Evolutionary conservation across 2,113 vertebrate genomes (phyloP), one percentile per base, ranked within the genome.

Genomic region (Ictalurus furcatus): DNA sequence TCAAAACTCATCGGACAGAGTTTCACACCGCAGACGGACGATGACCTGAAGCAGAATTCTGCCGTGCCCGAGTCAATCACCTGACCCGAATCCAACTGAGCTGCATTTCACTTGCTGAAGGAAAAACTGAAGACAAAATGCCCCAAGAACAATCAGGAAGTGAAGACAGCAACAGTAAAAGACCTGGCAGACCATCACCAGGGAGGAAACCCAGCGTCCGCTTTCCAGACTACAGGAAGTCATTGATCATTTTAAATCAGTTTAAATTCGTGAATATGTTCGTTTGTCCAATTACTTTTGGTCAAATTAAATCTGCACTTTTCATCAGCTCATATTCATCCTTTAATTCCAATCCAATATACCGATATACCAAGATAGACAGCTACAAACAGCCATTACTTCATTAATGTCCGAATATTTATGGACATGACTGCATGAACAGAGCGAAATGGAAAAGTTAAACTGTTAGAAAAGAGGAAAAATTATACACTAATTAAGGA

Each of bases 351-450:
- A 37, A 34, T 19, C 8, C 34, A 11, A 3, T 74, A 11, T 21
- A 2, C 17, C 7, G 0, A 3, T 74, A 11, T 21, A 2, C 17
- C 7, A 0, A 4, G 1, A 2, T 11, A 40, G 9, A 74, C n/a
- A 74, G 71, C 8, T 34, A 71, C 6, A 71, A 48, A 71, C 34
- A 30, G 14, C 14, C 34, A 34, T 34, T 34, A 71, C 28, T 4
- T 13, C 16, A 1, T 71, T 6, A 16, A 16, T 30, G 65, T 73
- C 69, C 30, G 6, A 19, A 37, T 8, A 37, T 37, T 73, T 21
- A 19, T 19, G 6, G 30, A 7, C n/a, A n/a, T 30, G 65, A 67
- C 65, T 4, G 9, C 1, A 11, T 67, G 14, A 34, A n/a, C 28
- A 13, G 63, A 67, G 63, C 28, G 1, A 8, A 69, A 69, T 5